Conservation (phyloP, 2,113 vertebrate species). For the Neogale vison region DNA sequence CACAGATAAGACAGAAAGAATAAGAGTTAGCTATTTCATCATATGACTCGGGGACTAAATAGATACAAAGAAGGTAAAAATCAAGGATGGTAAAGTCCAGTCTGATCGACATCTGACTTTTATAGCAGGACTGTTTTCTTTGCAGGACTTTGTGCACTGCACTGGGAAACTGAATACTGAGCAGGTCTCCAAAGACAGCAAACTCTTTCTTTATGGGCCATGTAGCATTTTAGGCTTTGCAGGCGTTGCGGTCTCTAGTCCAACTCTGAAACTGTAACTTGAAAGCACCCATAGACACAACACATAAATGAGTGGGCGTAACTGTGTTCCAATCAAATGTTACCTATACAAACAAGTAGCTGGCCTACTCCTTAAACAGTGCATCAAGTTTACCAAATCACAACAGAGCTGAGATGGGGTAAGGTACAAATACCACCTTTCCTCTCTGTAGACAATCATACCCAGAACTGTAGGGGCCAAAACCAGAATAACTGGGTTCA, state of each 20-base stretch:
- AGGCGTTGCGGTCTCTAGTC: background rate
- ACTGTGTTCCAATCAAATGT: background rate
- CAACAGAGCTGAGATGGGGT: background rate
- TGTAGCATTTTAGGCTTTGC: background rate
- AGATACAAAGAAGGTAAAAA: background rate
- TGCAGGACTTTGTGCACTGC: background rate
- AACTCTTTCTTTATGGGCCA: background rate
- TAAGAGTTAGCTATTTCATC: background rate
- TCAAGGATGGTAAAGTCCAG: background rate
- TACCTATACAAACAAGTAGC: background rate
- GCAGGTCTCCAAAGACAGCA: background rate
- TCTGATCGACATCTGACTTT: background rate
- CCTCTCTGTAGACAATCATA: background rate
- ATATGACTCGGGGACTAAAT: background rate
- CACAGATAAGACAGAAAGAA: conserved; percentile 4
- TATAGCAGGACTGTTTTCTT: background rate
- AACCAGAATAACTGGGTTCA: background rate
- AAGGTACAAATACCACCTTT: background rate
- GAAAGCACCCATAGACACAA: background rate
- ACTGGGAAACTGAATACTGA: background rate
- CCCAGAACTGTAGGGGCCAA: background rate
- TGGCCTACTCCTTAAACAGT: background rate
- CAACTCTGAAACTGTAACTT: background rate
- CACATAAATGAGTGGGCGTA: background rate
- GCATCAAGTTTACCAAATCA: background rate